phyloP scores from a whole-genome alignment of 1,140 invertebrate genomes.

The Triops longicaudatus region DNA sequence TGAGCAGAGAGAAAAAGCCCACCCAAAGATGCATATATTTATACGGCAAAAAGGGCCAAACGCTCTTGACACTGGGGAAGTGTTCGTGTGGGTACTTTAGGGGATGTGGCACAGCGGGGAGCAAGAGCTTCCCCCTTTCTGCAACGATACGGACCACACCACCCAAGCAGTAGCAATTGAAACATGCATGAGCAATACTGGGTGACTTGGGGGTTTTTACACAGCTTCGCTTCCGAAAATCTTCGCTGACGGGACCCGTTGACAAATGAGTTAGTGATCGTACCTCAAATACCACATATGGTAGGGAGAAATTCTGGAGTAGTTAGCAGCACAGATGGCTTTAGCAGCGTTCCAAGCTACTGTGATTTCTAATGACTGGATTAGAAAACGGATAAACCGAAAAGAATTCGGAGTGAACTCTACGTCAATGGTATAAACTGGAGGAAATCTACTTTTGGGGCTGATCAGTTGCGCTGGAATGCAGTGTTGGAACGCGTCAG shows the following conservation, averaged over 20 bases:
- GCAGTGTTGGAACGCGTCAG: background rate
- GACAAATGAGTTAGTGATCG: conserved; percentile 1
- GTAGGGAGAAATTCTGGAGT: background rate
- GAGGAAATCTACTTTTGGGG: background rate
- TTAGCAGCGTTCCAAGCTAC: background rate
- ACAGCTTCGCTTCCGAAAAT: background rate
- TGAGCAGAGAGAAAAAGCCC: background rate
- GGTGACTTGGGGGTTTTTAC: background rate
- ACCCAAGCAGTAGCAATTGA: conserved; percentile 5
- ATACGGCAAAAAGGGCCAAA: background rate
- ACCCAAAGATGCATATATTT: background rate
- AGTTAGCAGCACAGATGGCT: background rate
- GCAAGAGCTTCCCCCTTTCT: background rate
- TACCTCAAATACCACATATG: background rate
- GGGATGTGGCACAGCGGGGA: conserved; percentile 11
- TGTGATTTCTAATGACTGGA: too few species aligned
- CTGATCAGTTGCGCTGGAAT: background rate
- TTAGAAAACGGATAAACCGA: background rate
- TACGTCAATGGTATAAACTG: background rate
- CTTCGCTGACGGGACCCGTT: background rate
- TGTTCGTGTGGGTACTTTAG: conserved; percentile 11
- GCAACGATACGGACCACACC: background rate
- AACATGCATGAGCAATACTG: conserved; percentile 7
- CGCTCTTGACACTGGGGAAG: background rate
- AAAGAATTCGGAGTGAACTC: background rate